phyloP scores from a whole-genome alignment of 2,888 invertebrate genomes.

The Perdita meconis region DNA sequence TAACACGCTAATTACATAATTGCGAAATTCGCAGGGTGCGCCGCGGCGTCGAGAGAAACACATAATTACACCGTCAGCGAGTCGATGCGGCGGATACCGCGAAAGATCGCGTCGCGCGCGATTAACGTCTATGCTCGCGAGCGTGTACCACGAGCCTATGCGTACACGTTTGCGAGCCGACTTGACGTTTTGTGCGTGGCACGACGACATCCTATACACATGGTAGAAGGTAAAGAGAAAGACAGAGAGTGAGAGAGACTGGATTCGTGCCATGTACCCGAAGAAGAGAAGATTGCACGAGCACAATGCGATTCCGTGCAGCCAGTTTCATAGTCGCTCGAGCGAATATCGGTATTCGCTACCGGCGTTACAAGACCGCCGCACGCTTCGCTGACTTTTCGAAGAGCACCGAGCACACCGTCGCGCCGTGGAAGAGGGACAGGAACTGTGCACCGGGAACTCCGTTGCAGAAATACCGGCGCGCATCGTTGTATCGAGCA shows the following conservation, averaged over 20 bases:
- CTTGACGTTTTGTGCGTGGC: slow-evolving; percentile 27
- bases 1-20: slow-evolving; percentile 25
- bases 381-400: slow-evolving; percentile 62
- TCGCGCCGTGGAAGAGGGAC: slow-evolving; percentile 18
- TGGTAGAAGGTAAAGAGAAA: too few relatives aligned
- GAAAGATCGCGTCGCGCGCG: slow-evolving; percentile 39
- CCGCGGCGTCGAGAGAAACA: slow-evolving; percentile 23
- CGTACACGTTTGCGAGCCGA: background rate
- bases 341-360: slow-evolving; percentile 60
- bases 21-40: slow-evolving; percentile 25
- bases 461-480: slow-evolving; percentile 47
- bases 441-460: slow-evolving; percentile 45
- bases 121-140: slow-evolving; percentile 32
- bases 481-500: slow-evolving; percentile 29
- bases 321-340: slow-evolving; percentile 56
- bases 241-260: slow-evolving; percentile 26
- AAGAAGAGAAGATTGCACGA: slow-evolving; percentile 45
- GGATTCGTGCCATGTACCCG: slow-evolving; percentile 39
- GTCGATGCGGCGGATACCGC: slow-evolving; percentile 15
- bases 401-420: slow-evolving; percentile 31
- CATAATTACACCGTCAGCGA: slow-evolving; percentile 47
- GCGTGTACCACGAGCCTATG: slow-evolving; percentile 7
- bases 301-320: slow-evolving; percentile 45
- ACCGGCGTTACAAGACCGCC: slow-evolving; percentile 49
- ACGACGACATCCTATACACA: slow-evolving; percentile 1